Percentiles rank a stretch among this genome's conserved stretches.
Conservation (phyloP, 2,797 vertebrate species). For the Typhlichthys eigenmanni region DNA sequence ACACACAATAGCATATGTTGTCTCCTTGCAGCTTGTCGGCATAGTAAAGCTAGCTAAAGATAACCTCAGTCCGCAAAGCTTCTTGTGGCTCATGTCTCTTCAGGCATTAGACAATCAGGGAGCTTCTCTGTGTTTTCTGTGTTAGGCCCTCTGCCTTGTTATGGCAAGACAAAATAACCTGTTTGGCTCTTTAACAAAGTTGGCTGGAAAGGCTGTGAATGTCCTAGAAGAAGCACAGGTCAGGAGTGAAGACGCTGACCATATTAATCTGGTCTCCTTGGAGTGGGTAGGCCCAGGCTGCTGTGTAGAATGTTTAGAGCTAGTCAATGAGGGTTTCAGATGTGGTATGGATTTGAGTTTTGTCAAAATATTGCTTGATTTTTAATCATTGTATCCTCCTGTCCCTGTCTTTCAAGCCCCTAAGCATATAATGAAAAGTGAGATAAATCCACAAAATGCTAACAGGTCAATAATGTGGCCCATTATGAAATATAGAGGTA, state of each 20-base stretch:
- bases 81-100: conserved; percentile 24
- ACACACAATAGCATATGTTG: conserved; percentile 23
- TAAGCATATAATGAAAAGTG: conserved; percentile 33
- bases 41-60: conserved; percentile 14
- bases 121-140: conserved; percentile 22
- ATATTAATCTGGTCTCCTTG: conserved; percentile 16
- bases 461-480: too few relatives aligned
- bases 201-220: conserved; percentile 29
- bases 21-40: conserved; percentile 42
- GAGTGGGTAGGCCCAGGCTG: conserved; percentile 12
- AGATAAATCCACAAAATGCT: background rate
- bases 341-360: background rate
- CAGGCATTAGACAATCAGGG: conserved; percentile 32
- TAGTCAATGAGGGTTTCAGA: background rate
- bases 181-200: conserved; percentile 46
- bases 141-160: conserved; percentile 38
- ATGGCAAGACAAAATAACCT: conserved; percentile 35
- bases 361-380: conserved; percentile 13
- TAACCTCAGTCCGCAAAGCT: conserved; percentile 11
- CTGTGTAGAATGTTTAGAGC: background rate
- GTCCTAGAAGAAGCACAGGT: conserved; percentile 33
- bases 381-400: conserved; percentile 27
- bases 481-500: background rate
- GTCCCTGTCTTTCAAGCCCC: conserved; percentile 6
- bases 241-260: conserved; percentile 10